phyloP scores from a whole-genome alignment of 2,888 invertebrate species.

The Salpingus planirostris region DNA sequence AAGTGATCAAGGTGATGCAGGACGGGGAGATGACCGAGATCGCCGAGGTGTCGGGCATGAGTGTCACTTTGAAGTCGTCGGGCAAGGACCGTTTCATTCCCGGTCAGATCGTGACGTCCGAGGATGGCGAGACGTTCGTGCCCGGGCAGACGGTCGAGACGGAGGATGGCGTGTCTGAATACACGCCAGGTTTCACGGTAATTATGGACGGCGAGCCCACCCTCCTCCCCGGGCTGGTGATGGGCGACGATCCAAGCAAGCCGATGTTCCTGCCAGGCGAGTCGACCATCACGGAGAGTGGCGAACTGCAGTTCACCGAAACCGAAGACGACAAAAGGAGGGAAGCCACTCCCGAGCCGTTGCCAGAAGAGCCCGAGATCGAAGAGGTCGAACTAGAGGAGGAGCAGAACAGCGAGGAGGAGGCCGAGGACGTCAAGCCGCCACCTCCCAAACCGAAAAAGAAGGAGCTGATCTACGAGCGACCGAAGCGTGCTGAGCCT shows the following conservation, averaged over 20 bases:
- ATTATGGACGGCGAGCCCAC: slow-evolving; percentile 70
- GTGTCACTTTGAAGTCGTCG: slow-evolving; percentile 41
- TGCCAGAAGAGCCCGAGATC: slow-evolving; percentile 21
- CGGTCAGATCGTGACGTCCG: slow-evolving; percentile 60
- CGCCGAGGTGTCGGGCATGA: slow-evolving; percentile 55
- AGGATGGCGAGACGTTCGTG: slow-evolving; percentile 46
- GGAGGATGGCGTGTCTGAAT: slow-evolving; percentile 60
- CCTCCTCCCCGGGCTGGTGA: slow-evolving; percentile 72
- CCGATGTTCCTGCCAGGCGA: slow-evolving; percentile 40
- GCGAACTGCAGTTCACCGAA: slow-evolving; percentile 37
- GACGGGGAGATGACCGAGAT: slow-evolving; percentile 51
- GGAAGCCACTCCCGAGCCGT: slow-evolving; percentile 22
- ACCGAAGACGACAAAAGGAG: slow-evolving; percentile 41
- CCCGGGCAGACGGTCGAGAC: slow-evolving; percentile 68
- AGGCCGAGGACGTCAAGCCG: slow-evolving; percentile 25
- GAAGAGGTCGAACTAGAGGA: slow-evolving; percentile 24
- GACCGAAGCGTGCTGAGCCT: slow-evolving; percentile 34
- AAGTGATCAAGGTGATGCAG: slow-evolving; percentile 52
- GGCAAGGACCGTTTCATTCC: slow-evolving; percentile 63
- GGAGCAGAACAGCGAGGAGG: slow-evolving; percentile 26
- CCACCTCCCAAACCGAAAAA: slow-evolving; percentile 24
- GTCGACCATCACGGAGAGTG: slow-evolving; percentile 36
- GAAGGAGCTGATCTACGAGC: slow-evolving; percentile 35
- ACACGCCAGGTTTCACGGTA: slow-evolving; percentile 71
- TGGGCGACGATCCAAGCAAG: slow-evolving; percentile 49